Evolutionary conservation across 1,140 invertebrate species (phyloP).

Genomic region (Coptotermes formosanus): DNA sequence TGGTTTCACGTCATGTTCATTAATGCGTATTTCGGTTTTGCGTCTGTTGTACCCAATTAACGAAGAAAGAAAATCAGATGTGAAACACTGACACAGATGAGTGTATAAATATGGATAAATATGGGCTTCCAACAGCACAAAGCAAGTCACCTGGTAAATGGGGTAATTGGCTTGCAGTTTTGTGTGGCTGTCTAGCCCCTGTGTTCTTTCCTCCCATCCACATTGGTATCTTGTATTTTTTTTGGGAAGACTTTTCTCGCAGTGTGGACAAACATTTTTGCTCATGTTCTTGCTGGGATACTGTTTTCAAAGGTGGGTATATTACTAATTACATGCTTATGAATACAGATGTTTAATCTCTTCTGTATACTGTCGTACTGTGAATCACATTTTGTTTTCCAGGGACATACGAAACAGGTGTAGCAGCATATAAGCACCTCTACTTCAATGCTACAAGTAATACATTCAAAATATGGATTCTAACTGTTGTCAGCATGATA

Average conservation of each 20-base stretch:
- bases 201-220: conserved; percentile 45
- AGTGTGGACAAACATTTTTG: conserved; percentile 64
- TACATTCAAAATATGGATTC: conserved; percentile 74
- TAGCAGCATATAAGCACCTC: conserved; percentile 75
- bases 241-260: conserved; percentile 52
- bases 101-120: neutral
- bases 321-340: neutral
- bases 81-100: neutral
- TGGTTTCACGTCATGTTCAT: neutral
- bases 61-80: neutral
- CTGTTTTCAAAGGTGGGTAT: conserved; percentile 69
- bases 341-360: conserved; percentile 32
- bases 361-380: conserved; percentile 31
- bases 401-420: conserved; percentile 73
- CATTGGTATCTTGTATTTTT: conserved; percentile 44
- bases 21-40: neutral
- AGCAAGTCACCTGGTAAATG: neutral
- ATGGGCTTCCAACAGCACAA: neutral
- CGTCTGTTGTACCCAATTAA: neutral
- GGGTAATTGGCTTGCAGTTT: neutral
- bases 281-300: conserved; percentile 79
- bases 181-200: conserved; percentile 39
- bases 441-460: conserved; percentile 80
- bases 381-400: conserved; percentile 20
- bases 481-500: conserved; percentile 63